These are phyloP conservation scores for Drosophila macrospina DNA, from an alignment of 2,888 invertebrate species.

Conservation along the genomic window DNA sequence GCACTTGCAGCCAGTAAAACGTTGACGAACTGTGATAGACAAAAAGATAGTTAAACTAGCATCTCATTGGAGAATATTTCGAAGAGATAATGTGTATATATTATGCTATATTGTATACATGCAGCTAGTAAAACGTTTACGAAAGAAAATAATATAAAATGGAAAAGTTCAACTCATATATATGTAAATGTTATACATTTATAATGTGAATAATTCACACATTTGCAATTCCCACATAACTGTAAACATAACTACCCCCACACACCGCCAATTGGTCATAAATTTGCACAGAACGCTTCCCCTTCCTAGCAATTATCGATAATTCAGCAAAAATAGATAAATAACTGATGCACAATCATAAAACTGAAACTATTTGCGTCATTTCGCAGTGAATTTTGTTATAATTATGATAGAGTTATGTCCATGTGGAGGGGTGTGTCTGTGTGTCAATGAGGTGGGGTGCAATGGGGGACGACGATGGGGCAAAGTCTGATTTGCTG, in stretches of 20 bases:
- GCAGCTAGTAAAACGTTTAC: slow-evolving; percentile 8
- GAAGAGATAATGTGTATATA: background rate
- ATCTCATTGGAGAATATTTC: background rate
- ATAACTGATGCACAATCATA: slow-evolving; percentile 10
- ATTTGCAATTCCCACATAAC: background rate
- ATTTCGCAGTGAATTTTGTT: slow-evolving; percentile 23
- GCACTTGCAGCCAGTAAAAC: too few species aligned
- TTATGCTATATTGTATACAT: background rate
- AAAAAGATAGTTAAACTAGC: background rate
- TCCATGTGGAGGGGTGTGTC: background rate
- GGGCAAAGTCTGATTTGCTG: slow-evolving; percentile 30
- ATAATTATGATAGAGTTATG: slow-evolving; percentile 20
- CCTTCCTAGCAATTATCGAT: background rate
- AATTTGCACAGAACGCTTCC: background rate
- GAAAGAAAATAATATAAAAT: background rate
- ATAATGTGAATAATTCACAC: too few species aligned
- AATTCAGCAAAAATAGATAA: slow-evolving; percentile 7
- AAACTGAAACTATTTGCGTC: slow-evolving; percentile 22
- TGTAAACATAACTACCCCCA: background rate
- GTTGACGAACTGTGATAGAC: background rate
- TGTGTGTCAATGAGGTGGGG: background rate
- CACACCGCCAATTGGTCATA: background rate
- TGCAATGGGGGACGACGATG: background rate
- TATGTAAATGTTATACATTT: too few species aligned
- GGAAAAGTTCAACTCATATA: too few species aligned